phyloP scores from a whole-genome alignment of 2,888 invertebrate species.

The Dioctria rufipes region DNA sequence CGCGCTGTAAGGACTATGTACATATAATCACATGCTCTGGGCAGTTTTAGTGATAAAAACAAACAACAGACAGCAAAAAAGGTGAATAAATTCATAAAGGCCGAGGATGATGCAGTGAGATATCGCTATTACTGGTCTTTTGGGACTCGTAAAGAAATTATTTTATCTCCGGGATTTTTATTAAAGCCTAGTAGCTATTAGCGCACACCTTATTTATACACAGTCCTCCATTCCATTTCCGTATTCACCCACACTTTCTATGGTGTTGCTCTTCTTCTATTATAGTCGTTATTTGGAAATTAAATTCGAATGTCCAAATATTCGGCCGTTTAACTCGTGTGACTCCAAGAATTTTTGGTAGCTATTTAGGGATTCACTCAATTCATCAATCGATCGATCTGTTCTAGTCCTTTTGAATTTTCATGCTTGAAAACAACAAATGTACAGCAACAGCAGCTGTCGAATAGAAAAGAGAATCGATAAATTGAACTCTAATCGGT shows the following conservation, averaged over 20 bases:
- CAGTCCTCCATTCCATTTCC: too few species aligned
- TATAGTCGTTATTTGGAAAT: too few species aligned
- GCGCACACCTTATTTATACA: too few species aligned
- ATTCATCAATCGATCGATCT: conserved; percentile 17
- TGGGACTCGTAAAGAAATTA: neutral
- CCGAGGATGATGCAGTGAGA: neutral
- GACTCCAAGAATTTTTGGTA: too few species aligned
- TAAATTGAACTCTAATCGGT: conserved; percentile 49
- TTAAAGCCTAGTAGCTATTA: neutral
- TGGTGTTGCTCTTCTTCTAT: too few species aligned
- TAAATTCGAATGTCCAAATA: too few species aligned
- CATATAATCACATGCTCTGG: neutral
- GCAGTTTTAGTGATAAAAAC: neutral
- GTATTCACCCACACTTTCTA: too few species aligned
- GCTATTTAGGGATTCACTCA: too few species aligned
- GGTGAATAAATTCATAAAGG: neutral
- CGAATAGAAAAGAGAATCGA: neutral
- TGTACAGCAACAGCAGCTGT: neutral
- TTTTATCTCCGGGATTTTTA: neutral
- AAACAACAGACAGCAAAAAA: conserved; percentile 1
- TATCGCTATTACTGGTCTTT: neutral
- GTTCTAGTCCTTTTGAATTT: neutral
- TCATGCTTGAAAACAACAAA: too few species aligned
- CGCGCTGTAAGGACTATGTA: neutral
- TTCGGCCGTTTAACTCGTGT: too few species aligned